These are phyloP conservation scores for Piprites chloris DNA, from an alignment of 2,113 vertebrate species.

Conservation along the genomic window DNA sequence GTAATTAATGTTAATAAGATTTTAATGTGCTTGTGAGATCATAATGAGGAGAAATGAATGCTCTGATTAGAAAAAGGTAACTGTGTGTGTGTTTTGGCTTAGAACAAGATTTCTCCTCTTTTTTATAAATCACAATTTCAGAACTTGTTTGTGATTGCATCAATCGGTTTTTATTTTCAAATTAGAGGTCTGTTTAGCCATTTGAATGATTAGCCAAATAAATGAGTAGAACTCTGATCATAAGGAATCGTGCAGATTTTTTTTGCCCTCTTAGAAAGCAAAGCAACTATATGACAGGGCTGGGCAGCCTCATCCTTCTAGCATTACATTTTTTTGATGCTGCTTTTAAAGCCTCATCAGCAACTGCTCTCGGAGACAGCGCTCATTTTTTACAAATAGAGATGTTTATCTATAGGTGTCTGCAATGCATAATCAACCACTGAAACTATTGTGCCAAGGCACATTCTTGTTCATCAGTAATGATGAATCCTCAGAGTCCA, in stretches of 20 bases:
- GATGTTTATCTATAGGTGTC: slow-evolving; percentile 64
- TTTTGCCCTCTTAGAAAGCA: slow-evolving; percentile 50
- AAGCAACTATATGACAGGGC: slow-evolving; percentile 42
- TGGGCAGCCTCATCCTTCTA: slow-evolving; percentile 61
- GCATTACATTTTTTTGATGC: slow-evolving; percentile 48
- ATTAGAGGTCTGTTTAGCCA: slow-evolving; percentile 84
- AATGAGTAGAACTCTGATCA: slow-evolving; percentile 75
- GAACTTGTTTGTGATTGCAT: slow-evolving; percentile 85
- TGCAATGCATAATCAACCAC: slow-evolving; percentile 50
- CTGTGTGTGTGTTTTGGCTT: slow-evolving; percentile 85
- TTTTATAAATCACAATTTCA: slow-evolving; percentile 84
- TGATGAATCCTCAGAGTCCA: slow-evolving; percentile 53
- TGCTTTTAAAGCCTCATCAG: slow-evolving; percentile 55
- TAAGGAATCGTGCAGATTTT: slow-evolving; percentile 65
- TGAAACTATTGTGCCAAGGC: slow-evolving; percentile 62
- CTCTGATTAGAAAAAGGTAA: slow-evolving; percentile 88
- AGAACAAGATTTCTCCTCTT: slow-evolving; percentile 82
- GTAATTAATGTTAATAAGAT: slow-evolving; percentile 90
- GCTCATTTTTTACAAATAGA: slow-evolving; percentile 62
- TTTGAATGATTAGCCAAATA: slow-evolving; percentile 82
- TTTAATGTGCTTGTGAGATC: slow-evolving; percentile 89
- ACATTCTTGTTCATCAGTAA: slow-evolving; percentile 52
- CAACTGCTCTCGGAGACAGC: slow-evolving; percentile 46
- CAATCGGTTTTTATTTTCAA: slow-evolving; percentile 81
- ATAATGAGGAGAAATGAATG: slow-evolving; percentile 88